Percentiles rank a stretch among this genome's conserved stretches.
These are phyloP conservation scores for Fabriciana adippe DNA, from an alignment of 2,888 invertebrate species.

Conservation along the genomic window DNA sequence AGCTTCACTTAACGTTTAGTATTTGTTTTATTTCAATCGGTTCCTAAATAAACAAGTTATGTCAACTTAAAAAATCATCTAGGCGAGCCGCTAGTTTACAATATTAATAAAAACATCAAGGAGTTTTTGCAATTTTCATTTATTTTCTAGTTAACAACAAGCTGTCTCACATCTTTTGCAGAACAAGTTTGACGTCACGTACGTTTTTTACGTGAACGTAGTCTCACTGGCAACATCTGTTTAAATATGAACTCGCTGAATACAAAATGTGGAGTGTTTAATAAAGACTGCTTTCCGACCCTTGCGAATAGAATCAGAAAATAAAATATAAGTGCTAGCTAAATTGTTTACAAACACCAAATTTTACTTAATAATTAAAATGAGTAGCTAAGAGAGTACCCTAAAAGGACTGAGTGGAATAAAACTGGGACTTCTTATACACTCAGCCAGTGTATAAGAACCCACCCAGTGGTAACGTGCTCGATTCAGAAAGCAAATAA, in stretches of 20 bases:
- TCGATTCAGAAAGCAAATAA: too few relatives aligned
- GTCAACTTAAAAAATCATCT: too few relatives aligned
- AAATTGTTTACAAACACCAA: slow-evolving; percentile 9
- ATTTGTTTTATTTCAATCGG: too few relatives aligned
- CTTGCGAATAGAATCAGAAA: slow-evolving; percentile 18
- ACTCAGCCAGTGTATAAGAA: too few relatives aligned
- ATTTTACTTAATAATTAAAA: not conserved
- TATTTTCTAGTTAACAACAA: slow-evolving; percentile 1
- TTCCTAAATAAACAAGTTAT: too few relatives aligned
- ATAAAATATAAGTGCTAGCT: slow-evolving; percentile 18
- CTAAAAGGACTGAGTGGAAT: too few relatives aligned
- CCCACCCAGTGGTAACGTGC: too few relatives aligned
- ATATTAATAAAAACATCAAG: too few relatives aligned
- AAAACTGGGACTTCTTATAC: too few relatives aligned
- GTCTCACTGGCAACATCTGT: slow-evolving; percentile 29
- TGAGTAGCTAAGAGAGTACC: not conserved
- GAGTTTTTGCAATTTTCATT: slow-evolving; percentile 13
- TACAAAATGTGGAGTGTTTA: slow-evolving; percentile 39
- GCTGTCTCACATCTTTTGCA: slow-evolving; percentile 8
- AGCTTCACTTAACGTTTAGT: too few relatives aligned
- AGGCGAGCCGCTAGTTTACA: too few relatives aligned
- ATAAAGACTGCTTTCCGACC: slow-evolving; percentile 31
- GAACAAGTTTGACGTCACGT: slow-evolving; percentile 42
- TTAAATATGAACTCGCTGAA: slow-evolving; percentile 40
- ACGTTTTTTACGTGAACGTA: slow-evolving; percentile 38